These are phyloP conservation scores for Lasioglossum zephyrum DNA, from an alignment of 2,888 invertebrate genomes.

Conservation along the genomic window DNA sequence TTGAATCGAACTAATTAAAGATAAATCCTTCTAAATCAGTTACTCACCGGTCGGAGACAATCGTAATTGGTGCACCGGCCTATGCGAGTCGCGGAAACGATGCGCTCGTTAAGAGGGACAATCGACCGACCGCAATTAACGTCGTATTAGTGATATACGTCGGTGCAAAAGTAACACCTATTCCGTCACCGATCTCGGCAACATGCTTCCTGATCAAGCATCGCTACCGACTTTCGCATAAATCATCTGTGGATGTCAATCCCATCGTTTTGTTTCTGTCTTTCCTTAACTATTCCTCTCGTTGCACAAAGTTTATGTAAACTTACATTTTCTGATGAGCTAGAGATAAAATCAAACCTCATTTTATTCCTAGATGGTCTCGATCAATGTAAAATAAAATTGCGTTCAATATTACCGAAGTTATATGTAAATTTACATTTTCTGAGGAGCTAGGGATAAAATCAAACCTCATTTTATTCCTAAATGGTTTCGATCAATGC, in stretches of 20 bases:
- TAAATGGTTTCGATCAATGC: no score
- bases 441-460: no score
- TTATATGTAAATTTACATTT: no score
- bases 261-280: background rate
- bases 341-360: no score
- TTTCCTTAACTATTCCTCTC: background rate
- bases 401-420: background rate
- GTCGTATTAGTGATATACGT: conserved; percentile 75
- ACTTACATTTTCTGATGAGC: no score
- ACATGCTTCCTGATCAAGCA: conserved; percentile 14
- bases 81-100: conserved; percentile 51
- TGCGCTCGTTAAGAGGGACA: conserved; percentile 76
- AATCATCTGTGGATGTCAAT: background rate
- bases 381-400: background rate
- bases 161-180: conserved; percentile 71
- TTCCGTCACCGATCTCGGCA: conserved; percentile 52
- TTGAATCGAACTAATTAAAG: conserved; percentile 64
- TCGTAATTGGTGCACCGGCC: conserved; percentile 72
- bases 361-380: no score
- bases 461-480: no score
- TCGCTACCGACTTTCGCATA: background rate
- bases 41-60: conserved; percentile 70
- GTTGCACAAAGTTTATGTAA: background rate
- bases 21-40: conserved; percentile 73
- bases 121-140: conserved; percentile 74